Base-by-base conservation (phyloP, 92 coral and sea anemone genomes). In the Scolanthus callimorphus region DNA sequence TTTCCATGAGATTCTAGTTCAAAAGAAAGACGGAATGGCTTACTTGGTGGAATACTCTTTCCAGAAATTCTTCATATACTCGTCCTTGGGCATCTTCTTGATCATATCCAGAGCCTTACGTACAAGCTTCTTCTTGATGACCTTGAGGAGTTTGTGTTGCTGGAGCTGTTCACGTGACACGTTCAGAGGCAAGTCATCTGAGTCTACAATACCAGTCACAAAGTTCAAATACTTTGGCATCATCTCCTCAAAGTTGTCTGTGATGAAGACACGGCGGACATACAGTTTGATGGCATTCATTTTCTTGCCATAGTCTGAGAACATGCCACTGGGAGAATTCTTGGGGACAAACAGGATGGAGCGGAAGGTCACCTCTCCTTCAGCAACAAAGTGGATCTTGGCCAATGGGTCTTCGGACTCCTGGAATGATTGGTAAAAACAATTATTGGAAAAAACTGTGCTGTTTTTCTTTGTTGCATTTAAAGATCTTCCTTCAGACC, bases 231-330 rank as follows among this genome's bases (percentile, higher is more conserved):
- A 94, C 62, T 94, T 94, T 10, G 99, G 99, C 99, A 94, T 94
- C 99, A 94, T 94, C 58, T 94, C 99, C 66, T 94, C 96, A 80
- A 94, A 94, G 84, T 94, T 90, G 67, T 94, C 99, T n/a, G 99
- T 94, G 77, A 94, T 94, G 78, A 94, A 94, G 11, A 94, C 99
- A 50, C 99, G 94, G 6, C 99, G 90, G 44, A 94, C 99, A 39
- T 84, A 94, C 76, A 94, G 74, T 73, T 94, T 94, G 67, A 94
- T 94, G 55, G 87, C 85, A 45, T 94, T 96, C 60, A 86, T 94
- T 29, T 94, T 89, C 78, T 94, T 94, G 75, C 99, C 99, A 43
- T 94, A 94, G 26, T 94, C 96, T 1, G 96, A 80, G 85, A 94
- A 94, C 85, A 94, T 78, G 65, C 66, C 58, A 54, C 38, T 51